phyloP scores from a whole-genome alignment of 2,113 vertebrate genomes.

The Cyrtonyx montezumae region DNA sequence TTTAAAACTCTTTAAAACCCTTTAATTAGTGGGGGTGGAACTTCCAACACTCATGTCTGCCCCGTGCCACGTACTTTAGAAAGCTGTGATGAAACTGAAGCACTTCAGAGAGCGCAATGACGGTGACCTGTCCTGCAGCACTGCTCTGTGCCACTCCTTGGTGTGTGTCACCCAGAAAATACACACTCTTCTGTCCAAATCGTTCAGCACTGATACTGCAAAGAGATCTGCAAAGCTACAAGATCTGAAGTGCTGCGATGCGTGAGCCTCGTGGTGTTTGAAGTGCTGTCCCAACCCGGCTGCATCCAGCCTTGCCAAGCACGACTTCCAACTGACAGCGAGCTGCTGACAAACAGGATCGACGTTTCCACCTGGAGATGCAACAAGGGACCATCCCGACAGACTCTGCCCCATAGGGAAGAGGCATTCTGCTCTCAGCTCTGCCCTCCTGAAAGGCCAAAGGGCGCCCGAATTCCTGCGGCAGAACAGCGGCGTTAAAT shows the following conservation, averaged over 20 bases:
- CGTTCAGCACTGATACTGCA: background rate
- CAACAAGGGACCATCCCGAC: background rate
- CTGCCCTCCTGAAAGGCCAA: background rate
- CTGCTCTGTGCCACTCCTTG: fast-evolving
- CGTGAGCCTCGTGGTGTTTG: background rate
- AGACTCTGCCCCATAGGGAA: background rate
- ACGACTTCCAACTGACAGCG: fast-evolving
- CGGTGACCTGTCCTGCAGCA: background rate
- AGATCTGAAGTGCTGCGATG: background rate
- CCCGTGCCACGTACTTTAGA: background rate
- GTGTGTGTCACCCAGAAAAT: fast-evolving
- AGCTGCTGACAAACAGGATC: background rate
- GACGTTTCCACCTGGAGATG: background rate
- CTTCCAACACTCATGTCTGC: background rate
- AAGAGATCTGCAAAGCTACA: background rate
- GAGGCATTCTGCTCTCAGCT: background rate
- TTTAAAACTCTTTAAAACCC: background rate
- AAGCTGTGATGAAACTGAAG: background rate
- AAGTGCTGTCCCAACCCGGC: background rate
- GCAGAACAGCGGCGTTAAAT: background rate
- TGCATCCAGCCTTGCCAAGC: background rate
- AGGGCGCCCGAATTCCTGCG: background rate
- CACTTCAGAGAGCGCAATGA: background rate
- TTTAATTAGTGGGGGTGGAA: background rate
- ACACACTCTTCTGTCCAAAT: background rate